Conservation (phyloP, 30 jellyfish, hydroid and myxozoan genomes). For the Catostylus mosaicus region DNA sequence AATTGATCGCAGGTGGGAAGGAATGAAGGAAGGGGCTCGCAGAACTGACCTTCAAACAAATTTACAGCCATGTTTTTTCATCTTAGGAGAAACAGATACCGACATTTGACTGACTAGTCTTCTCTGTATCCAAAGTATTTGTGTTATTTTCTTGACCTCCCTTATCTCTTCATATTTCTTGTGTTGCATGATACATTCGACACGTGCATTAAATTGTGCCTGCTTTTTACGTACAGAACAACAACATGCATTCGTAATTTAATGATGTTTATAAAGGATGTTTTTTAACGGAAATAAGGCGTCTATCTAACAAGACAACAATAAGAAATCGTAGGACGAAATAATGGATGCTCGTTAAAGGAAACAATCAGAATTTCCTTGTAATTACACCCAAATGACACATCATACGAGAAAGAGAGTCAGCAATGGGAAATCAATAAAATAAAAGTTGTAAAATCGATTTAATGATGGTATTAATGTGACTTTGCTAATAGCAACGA, state of each 20-base stretch:
- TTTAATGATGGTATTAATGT: neutral
- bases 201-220: too few species aligned
- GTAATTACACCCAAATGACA: neutral
- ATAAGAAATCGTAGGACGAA: neutral
- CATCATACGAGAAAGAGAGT: neutral
- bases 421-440: neutral
- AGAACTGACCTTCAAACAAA: too few species aligned
- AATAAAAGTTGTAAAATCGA: neutral
- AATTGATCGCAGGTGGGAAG: too few species aligned
- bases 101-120: too few species aligned
- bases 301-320: neutral
- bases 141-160: too few species aligned
- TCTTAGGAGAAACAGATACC: too few species aligned
- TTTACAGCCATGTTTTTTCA: too few species aligned
- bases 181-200: too few species aligned
- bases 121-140: too few species aligned
- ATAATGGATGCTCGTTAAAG: slow-evolving; percentile 5
- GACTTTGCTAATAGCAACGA: slow-evolving; percentile 2
- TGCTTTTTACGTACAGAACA: too few species aligned
- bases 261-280: slow-evolving; percentile 5
- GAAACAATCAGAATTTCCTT: neutral
- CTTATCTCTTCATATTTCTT: too few species aligned
- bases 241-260: neutral
- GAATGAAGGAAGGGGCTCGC: too few species aligned
- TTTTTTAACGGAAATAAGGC: slow-evolving; percentile 10